phyloP scores from a whole-genome alignment of 2,797 vertebrate species.

The Anguilla pacifica region DNA sequence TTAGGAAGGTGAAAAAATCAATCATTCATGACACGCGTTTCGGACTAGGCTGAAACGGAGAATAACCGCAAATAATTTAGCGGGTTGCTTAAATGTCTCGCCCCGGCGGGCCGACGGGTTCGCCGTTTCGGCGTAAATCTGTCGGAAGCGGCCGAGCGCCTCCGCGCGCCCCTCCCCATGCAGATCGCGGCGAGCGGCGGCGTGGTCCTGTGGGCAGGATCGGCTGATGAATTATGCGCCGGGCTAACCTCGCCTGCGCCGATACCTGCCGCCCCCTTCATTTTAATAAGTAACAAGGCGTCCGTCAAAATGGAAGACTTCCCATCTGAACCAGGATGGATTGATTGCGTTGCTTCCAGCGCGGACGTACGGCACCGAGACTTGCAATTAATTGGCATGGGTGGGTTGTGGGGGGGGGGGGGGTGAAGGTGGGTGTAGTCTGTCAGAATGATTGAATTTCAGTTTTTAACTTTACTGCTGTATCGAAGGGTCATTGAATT shows the following conservation, averaged over 20 bases:
- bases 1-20: constrained; percentile 36
- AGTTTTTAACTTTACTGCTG: constrained; percentile 14
- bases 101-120: not conserved
- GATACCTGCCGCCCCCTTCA: not conserved
- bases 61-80: constrained; percentile 33
- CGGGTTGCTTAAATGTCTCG: constrained; percentile 22
- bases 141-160: not conserved
- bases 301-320: not conserved
- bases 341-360: not conserved
- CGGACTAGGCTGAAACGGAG: constrained; percentile 12
- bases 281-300: constrained; percentile 25
- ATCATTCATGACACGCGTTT: constrained; percentile 30
- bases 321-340: not conserved
- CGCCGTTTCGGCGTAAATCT: not conserved
- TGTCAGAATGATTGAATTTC: constrained; percentile 21
- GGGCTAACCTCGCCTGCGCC: not conserved
- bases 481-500: not conserved
- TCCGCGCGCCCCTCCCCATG: not conserved
- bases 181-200: not conserved
- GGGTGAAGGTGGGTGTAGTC: not conserved
- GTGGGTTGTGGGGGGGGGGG: not conserved
- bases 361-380: not conserved
- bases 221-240: constrained; percentile 3
- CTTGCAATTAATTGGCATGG: not conserved
- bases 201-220: not conserved